Evolutionary conservation across 2,888 invertebrate genomes (phyloP).

Genomic region (Caenorhabditis sinica): DNA sequence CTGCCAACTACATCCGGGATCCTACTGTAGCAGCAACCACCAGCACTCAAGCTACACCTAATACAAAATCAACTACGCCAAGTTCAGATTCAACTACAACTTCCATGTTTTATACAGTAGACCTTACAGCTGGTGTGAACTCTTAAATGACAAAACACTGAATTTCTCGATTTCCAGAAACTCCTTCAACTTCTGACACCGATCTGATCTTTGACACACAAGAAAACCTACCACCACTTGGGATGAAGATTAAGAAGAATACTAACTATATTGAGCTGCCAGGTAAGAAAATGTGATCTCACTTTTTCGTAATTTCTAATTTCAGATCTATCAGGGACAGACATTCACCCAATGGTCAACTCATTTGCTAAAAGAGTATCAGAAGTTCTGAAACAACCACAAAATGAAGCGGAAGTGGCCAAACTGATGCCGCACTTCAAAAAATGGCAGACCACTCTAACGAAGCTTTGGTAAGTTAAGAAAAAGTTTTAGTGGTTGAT

Average conservation of each 20-base stretch:
- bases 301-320: background rate
- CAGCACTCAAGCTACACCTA: background rate
- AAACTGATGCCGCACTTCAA: slow-evolving; percentile 59
- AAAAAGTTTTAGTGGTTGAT: background rate
- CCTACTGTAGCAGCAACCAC: background rate
- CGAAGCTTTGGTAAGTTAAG: slow-evolving; percentile 44
- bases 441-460: slow-evolving; percentile 58
- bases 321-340: slow-evolving; percentile 47
- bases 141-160: background rate
- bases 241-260: slow-evolving; percentile 56
- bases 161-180: slow-evolving; percentile 31
- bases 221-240: slow-evolving; percentile 64
- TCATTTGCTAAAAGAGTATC: slow-evolving; percentile 42
- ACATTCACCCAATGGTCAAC: slow-evolving; percentile 56
- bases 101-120: slow-evolving; percentile 57
- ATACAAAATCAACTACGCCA: background rate
- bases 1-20: slow-evolving; percentile 19
- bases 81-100: slow-evolving; percentile 35
- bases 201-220: slow-evolving; percentile 48
- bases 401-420: slow-evolving; percentile 52
- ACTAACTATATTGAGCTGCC: slow-evolving; percentile 48
- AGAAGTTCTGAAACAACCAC: slow-evolving; percentile 41
- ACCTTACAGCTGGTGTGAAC: slow-evolving; percentile 51
- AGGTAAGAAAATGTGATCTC: slow-evolving; percentile 1
- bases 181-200: slow-evolving; percentile 38